Evolutionary conservation across 1,140 invertebrate species (phyloP), one percentile per base, ranked within the genome.

Genomic region (Agraylea sexmaculata): DNA sequence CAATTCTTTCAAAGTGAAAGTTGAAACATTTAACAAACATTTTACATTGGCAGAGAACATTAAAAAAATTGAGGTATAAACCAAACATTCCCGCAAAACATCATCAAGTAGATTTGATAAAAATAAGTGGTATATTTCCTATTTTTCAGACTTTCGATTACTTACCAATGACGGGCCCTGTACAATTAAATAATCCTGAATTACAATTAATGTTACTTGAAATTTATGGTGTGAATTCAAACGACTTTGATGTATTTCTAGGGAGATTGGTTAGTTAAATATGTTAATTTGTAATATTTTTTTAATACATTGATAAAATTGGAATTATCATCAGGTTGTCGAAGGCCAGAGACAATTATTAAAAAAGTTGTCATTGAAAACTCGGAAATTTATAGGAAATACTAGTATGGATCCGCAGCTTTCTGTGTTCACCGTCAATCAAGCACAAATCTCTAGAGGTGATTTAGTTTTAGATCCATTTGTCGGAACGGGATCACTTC

Each of bases 341-440:
- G 76, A 84, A 64, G 88, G 90, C 2, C 79, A 89, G 58, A 69
- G 90, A 42, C 72, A 84, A 46, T 62, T 83, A 16, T 84, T 93
- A 22, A 67, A 75, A 45, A 71, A 79, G 40, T 74, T 89, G 32
- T 89, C 87, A 1, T 56, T 95, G 17, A 93, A 93, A 64, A 82
- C 75, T 19, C 71, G 92, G 15, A 87, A 87, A 66, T 97, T 94
- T 58, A 95, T 97, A 55, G 91, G 90, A 4, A 97, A 95, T 56
- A 98, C 93, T 0, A 90, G 84, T 52, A 97, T 98, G 93, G 92
- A 97, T 62, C 80, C 92, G 0, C 83, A 88, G 47, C 66, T 97
- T 1, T 83, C 90, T 3, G 60, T 97, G 13, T 64, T 97, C 17
- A 95, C 96, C 90, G 83, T 87, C 1, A 98, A 97, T 68, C 81